Percentiles rank a stretch among this genome's conserved stretches.
Conservation (phyloP, 1,140 invertebrate genomes). For the Centruroides sculpturatus region DNA sequence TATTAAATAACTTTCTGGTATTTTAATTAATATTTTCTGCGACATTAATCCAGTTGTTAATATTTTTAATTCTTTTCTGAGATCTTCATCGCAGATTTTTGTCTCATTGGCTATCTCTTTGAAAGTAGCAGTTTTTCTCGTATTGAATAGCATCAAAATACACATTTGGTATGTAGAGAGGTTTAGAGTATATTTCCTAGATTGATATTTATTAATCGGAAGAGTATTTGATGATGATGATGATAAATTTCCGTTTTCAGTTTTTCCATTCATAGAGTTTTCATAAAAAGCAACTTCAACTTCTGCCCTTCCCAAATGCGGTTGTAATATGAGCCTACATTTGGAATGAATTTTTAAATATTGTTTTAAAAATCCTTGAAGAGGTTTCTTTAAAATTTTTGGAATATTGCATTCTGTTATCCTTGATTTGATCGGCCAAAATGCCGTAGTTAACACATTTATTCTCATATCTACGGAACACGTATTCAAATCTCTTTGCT, state of each 20-base stretch:
- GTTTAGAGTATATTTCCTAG: slow-evolving; percentile 84
- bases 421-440: slow-evolving; percentile 92
- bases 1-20: slow-evolving; percentile 90
- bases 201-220: neutral
- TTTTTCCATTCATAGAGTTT: too few species aligned
- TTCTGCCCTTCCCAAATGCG: slow-evolving; percentile 90
- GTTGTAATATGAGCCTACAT: slow-evolving; percentile 87
- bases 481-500: slow-evolving; percentile 56
- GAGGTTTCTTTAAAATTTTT: slow-evolving; percentile 67
- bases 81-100: slow-evolving; percentile 90
- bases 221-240: too few species aligned
- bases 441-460: slow-evolving; percentile 91
- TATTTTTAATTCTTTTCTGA: slow-evolving; percentile 87
- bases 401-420: slow-evolving; percentile 88
- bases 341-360: slow-evolving; percentile 97
- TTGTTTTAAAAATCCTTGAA: slow-evolving; percentile 89
- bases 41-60: slow-evolving; percentile 92
- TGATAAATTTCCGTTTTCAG: too few species aligned
- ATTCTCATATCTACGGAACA: slow-evolving; percentile 88
- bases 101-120: slow-evolving; percentile 92
- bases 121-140: slow-evolving; percentile 60
- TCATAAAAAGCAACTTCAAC: slow-evolving; percentile 81
- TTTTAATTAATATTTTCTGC: slow-evolving; percentile 85
- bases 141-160: slow-evolving; percentile 93
- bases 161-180: slow-evolving; percentile 97